Evolutionary conservation across 2,797 vertebrate species (phyloP), one percentile per base, ranked within the genome.

Genomic region (Macropodus opercularis): DNA sequence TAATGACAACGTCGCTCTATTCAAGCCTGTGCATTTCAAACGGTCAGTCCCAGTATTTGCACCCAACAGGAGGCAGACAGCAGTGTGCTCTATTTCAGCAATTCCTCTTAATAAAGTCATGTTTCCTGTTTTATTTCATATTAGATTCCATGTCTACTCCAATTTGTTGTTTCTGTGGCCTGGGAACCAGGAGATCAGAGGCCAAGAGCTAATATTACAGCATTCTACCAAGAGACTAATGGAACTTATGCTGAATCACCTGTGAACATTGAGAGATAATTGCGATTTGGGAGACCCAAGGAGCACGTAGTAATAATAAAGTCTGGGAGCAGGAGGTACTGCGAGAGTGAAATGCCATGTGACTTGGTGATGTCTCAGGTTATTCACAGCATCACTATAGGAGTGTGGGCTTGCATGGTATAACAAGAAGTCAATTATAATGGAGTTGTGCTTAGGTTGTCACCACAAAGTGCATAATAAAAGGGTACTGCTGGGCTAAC

Each of bases 181-280:
- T 34, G 31, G 61, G 60, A 75, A 74, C 69, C 69, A 68, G 67
- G 51, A 73, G 72, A 72, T 51, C 75, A 79, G 74, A 75, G 62
- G 63, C 55, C 71, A 75, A 69, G 64, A 83, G 74, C 68, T 76
- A 65, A 77, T 65, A 52, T 63, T 63, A 81, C 75, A 53, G 54
- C 71, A 49, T 82, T 84, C 63, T 72, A 72, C 80, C 69, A 75
- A 50, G 75, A 75, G 52, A 69, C 75, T 82, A 90, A 87, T 86
- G 76, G 79, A 87, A 77, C 73, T 80, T 79, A 72, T 77, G 80
- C 75, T 80, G 79, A 80, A 87, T 86, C 81, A 87, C 84, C 76
- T 84, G 84, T 80, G 85, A 88, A 80, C 84, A 85, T 51, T 61
- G 69, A 53, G 72, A 72, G 87, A 86, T 91, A 88, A 90, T 90